Evolutionary conservation across 2,888 invertebrate genomes (phyloP).

Genomic region (Lutraria lutraria): DNA sequence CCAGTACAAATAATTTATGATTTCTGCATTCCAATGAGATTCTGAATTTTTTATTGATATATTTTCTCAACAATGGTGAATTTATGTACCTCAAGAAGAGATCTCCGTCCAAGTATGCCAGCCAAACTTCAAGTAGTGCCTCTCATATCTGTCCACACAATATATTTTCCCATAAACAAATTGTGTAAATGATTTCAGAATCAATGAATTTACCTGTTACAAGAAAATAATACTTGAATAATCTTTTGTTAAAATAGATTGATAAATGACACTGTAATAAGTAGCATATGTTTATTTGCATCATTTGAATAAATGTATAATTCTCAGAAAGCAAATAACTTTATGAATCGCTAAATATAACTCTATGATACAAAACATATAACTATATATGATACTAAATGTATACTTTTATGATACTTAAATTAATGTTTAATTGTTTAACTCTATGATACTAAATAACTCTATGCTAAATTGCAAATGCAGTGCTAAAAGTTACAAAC

Average conservation of each 20-base stretch:
- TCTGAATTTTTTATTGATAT: not conserved
- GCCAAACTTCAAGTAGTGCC: not conserved
- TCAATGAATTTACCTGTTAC: not conserved
- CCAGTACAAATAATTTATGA: not conserved
- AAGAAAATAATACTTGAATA: not conserved
- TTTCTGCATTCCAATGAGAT: not conserved
- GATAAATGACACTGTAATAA: not conserved
- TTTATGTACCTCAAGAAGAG: not conserved
- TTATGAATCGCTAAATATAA: too few relatives aligned
- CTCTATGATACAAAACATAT: too few relatives aligned
- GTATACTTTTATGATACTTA: too few relatives aligned
- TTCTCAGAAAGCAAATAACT: too few relatives aligned
- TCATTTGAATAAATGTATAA: too few relatives aligned
- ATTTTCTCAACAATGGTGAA: not conserved
- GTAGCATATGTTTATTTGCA: not conserved
- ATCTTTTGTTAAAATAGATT: not conserved
- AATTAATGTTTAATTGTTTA: too few relatives aligned
- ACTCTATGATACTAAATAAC: too few relatives aligned
- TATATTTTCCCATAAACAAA: conserved; percentile 19
- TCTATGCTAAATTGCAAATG: too few relatives aligned
- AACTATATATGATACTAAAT: too few relatives aligned
- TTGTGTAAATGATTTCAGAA: not conserved
- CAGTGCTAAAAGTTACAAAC: too few relatives aligned
- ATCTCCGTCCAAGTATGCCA: not conserved
- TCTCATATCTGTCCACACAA: not conserved